A percentile compares a stretch with the other conserved stretches of the same genome.
Evolutionary conservation across 2,888 invertebrate genomes (phyloP).

Genomic region (Patella caerulea): DNA sequence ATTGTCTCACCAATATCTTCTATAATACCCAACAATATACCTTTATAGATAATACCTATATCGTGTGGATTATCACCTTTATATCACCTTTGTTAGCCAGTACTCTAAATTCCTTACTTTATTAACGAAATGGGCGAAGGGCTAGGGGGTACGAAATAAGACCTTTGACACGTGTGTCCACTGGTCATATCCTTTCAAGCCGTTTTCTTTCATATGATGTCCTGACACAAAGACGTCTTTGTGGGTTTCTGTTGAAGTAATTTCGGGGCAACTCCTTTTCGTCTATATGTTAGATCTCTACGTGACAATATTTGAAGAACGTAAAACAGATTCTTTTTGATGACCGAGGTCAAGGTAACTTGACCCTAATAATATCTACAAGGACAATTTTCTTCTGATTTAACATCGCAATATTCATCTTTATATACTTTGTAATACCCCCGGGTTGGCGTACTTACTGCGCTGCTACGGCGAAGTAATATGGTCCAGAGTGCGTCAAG

Average conservation of each 20-base stretch:
- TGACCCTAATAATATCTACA: no score
- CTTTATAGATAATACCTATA: background rate
- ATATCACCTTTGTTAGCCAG: background rate
- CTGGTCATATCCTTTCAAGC: background rate
- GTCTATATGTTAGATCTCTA: no score
- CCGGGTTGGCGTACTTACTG: no score
- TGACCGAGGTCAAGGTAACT: background rate
- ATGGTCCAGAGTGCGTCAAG: no score
- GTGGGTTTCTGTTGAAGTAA: background rate
- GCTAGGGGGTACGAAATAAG: background rate
- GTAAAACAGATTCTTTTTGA: background rate
- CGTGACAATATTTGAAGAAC: no score
- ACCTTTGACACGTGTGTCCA: constrained; percentile 5
- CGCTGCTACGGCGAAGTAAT: no score
- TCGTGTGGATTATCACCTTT: constrained; percentile 5
- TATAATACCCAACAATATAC: background rate
- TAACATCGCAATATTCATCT: no score
- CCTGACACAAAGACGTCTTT: background rate
- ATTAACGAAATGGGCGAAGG: background rate
- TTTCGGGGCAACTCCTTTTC: background rate
- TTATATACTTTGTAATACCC: no score
- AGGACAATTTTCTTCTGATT: no score
- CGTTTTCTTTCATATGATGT: background rate
- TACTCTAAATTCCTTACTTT: background rate
- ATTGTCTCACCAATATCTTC: background rate